A percentile compares a stretch with the other conserved stretches of the same genome.
Conservation (phyloP, 2,888 invertebrate species). For the Elmis aenea region DNA sequence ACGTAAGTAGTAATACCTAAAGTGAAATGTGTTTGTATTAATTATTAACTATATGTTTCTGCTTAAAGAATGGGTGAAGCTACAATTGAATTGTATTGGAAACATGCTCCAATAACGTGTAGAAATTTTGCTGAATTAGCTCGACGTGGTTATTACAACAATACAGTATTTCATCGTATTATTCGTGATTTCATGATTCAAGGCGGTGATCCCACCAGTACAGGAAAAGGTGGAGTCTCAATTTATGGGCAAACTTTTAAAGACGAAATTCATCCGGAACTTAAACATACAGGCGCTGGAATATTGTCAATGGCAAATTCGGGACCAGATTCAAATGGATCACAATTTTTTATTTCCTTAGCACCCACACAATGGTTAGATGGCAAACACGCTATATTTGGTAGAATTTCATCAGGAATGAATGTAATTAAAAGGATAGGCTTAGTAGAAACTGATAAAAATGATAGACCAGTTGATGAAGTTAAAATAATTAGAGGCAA, state of each 20-base stretch:
- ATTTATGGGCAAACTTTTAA: constrained; percentile 94
- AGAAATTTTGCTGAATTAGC: constrained; percentile 94
- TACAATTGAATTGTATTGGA: constrained; percentile 94
- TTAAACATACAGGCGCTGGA: constrained; percentile 92
- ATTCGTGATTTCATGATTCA: constrained; percentile 93
- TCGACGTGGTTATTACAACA: constrained; percentile 91
- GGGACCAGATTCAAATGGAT: constrained; percentile 94
- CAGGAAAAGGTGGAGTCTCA: constrained; percentile 92
- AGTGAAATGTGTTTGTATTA: not conserved
- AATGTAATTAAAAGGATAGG: constrained; percentile 88
- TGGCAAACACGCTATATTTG: constrained; percentile 96
- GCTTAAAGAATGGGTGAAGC: constrained; percentile 85
- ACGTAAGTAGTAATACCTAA: constrained; percentile 58
- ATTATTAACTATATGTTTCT: constrained; percentile 1
- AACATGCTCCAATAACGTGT: constrained; percentile 96
- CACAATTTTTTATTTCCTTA: constrained; percentile 96
- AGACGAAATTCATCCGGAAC: constrained; percentile 89
- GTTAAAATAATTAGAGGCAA: constrained; percentile 67
- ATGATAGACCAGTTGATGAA: constrained; percentile 87
- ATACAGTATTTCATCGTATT: constrained; percentile 92
- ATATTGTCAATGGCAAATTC: constrained; percentile 98
- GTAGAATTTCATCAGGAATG: constrained; percentile 84
- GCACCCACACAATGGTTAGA: constrained; percentile 98
- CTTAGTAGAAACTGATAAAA: constrained; percentile 87
- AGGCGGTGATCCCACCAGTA: constrained; percentile 91